A percentile compares a stretch with the other conserved stretches of the same genome.
These are phyloP conservation scores for Mizuhopecten yessoensis DNA, from an alignment of 1,140 invertebrate species.

Conservation along the genomic window DNA sequence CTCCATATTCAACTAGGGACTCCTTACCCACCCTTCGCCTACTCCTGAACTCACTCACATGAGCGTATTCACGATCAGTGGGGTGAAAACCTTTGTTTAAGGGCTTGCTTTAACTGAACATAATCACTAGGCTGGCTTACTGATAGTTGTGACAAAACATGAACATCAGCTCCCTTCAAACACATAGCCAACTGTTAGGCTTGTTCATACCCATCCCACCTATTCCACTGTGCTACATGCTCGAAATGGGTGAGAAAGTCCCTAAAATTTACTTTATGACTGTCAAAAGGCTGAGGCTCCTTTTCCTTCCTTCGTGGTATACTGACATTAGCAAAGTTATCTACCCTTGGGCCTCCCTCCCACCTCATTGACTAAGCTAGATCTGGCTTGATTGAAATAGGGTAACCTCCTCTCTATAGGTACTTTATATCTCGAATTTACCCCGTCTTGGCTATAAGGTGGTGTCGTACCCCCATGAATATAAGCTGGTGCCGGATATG, in stretches of 20 bases:
- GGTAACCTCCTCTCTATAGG: background rate
- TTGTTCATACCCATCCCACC: background rate
- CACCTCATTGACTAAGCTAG: background rate
- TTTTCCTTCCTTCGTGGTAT: background rate
- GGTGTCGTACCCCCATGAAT: background rate
- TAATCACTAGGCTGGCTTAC: background rate
- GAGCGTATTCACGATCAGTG: background rate
- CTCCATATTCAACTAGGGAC: constrained; percentile 41
- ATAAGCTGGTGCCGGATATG: background rate
- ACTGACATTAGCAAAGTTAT: background rate
- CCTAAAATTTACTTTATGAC: background rate
- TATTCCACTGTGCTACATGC: background rate
- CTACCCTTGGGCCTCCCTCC: background rate
- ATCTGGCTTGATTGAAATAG: too few species aligned
- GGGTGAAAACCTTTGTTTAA: background rate
- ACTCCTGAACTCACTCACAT: background rate
- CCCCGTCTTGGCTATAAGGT: background rate
- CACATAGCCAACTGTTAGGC: background rate
- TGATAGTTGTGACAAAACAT: background rate
- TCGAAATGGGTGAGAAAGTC: background rate
- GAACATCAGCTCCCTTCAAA: background rate
- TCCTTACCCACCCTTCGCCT: background rate
- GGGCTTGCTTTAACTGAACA: background rate
- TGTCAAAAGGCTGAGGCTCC: background rate
- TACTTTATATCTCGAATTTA: background rate